A percentile compares a stretch with the other conserved stretches of the same genome.
These are phyloP conservation scores for Trematocara variabile DNA, from an alignment of 2,113 vertebrate genomes.

Conservation along the genomic window DNA sequence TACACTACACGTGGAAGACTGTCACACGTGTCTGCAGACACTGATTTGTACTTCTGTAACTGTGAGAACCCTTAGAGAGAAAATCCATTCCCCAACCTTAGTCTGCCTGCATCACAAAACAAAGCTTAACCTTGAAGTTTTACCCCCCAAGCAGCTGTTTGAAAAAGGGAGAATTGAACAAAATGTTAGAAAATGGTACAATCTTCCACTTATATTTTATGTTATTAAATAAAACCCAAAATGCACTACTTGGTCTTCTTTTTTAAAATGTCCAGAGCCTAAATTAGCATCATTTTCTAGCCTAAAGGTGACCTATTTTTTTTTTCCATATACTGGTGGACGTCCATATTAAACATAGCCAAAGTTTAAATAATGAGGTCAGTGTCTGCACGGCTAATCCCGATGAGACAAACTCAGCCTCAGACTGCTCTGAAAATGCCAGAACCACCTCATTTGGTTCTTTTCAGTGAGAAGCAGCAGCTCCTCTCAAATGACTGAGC, in stretches of 20 bases:
- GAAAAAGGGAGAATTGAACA: neutral
- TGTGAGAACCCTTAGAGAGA: neutral
- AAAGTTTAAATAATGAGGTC: neutral
- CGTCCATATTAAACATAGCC: neutral
- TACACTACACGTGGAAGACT: neutral
- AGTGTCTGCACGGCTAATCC: neutral
- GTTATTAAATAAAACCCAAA: neutral
- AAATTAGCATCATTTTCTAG: neutral
- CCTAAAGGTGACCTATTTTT: neutral
- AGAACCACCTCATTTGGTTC: neutral
- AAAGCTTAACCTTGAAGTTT: neutral
- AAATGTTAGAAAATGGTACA: neutral
- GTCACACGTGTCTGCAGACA: neutral
- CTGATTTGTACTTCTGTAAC: neutral
- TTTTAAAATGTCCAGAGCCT: neutral
- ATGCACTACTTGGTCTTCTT: neutral
- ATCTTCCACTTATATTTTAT: neutral
- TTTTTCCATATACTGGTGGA: neutral
- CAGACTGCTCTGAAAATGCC: neutral
- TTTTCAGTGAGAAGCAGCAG: neutral
- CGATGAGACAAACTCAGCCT: neutral
- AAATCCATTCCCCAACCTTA: neutral
- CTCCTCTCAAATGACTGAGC: neutral
- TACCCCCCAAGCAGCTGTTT: neutral
- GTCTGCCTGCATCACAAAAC: neutral